Evolutionary conservation across 2,113 vertebrate species (phyloP), one percentile per base, ranked within the genome.

Genomic region (Chroicocephalus ridibundus): DNA sequence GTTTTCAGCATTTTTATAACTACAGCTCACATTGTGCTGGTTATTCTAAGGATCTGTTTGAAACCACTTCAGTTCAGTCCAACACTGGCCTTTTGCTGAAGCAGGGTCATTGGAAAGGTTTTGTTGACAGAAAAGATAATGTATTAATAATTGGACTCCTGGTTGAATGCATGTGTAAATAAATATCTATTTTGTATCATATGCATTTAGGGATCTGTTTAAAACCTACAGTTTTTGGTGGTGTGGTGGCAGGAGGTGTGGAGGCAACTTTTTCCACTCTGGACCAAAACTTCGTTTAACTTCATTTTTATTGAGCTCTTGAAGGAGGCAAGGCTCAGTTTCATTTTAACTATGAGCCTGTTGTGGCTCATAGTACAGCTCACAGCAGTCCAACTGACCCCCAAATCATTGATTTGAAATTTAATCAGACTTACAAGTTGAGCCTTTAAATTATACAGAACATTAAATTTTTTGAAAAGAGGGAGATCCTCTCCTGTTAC

Each of bases 1-100:
- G 66, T 91, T 94, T 96, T 95, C 87, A 90, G 51, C 40, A 71
- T 95, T 95, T 91, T 94, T 95, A 62, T 80, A 93, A 94, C 81
- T 82, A 34, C 47, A 75, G 64, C 17, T 82, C 78, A 88, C 71
- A 66, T 80, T 90, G 66, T 58, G 38, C 19, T 76, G 60, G 31
- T 54, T 93, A 79, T 70, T 95, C 32, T 66, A 85, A 79, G 46
- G 87, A 82, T 80, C 71, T 91, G 46, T 62, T 62, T 80, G 68
- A 93, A 94, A 60, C 12, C 18, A 17, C 12, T 91, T 75, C 42
- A 32, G 24, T 54, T 88, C 32, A 70, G 69, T 19, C 3, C 8
- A 77, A 6, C 4, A 4, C 42, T 54, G 91, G 47, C 51, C 58
- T 85, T 64, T 19, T 94, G 49, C 40, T 85, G 36, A 89, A 80